These are phyloP conservation scores for Polydrusus tereticollis DNA, from an alignment of 2,888 invertebrate genomes.

Conservation along the genomic window DNA sequence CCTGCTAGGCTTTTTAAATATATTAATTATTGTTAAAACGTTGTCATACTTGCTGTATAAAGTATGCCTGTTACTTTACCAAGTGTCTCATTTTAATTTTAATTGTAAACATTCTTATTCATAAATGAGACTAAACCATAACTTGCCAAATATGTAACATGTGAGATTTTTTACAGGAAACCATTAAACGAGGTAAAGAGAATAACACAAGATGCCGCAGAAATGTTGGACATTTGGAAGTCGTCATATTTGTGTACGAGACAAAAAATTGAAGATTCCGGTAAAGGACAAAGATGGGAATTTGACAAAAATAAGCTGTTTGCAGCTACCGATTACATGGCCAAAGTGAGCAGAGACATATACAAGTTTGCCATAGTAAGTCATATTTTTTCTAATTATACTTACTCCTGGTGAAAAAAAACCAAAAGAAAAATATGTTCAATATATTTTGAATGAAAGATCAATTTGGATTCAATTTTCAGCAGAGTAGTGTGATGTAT, in stretches of 20 bases:
- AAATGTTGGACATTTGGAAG: slow-evolving; percentile 83
- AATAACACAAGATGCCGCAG: slow-evolving; percentile 71
- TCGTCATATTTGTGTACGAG: slow-evolving; percentile 81
- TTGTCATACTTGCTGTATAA: too few species aligned
- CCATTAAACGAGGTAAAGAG: slow-evolving; percentile 54
- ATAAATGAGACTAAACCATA: too few species aligned
- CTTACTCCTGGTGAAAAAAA: too few species aligned
- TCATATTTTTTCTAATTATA: too few species aligned
- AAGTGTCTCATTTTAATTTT: too few species aligned
- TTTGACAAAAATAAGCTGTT: slow-evolving; percentile 88
- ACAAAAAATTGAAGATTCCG: slow-evolving; percentile 87
- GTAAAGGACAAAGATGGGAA: slow-evolving; percentile 91
- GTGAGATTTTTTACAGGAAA: slow-evolving; percentile 47
- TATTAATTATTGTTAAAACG: too few species aligned
- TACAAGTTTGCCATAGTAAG: slow-evolving; percentile 81
- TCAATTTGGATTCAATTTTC: too few species aligned
- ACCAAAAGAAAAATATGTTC: not conserved
- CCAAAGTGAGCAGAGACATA: slow-evolving; percentile 83
- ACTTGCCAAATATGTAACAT: not conserved
- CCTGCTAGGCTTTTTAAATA: too few species aligned
- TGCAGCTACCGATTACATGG: slow-evolving; percentile 87
- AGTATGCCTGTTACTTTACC: too few species aligned
- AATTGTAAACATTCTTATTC: too few species aligned
- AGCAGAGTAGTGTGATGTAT: too few species aligned
- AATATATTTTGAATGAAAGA: too few species aligned